Conservation (phyloP, 2,797 vertebrate genomes). For the Siniperca undulata region DNA sequence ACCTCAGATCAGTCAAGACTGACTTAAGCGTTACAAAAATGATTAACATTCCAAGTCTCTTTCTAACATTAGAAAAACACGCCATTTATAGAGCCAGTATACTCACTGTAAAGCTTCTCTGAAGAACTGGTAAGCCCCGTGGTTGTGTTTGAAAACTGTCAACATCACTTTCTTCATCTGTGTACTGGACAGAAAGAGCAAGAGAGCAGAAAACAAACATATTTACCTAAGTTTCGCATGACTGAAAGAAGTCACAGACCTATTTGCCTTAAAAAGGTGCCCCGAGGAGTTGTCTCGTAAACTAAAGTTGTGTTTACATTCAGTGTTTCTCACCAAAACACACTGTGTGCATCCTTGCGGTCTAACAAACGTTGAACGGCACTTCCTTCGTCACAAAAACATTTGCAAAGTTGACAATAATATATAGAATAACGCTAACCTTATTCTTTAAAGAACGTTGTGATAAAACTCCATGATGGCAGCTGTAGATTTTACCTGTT, state of each 20-base stretch:
- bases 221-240: neutral
- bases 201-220: neutral
- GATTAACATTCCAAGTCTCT: neutral
- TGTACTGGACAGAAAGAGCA: conserved; percentile 83
- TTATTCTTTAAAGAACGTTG: neutral
- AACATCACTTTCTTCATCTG: conserved; percentile 99
- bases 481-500: conserved; percentile 87
- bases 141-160: conserved; percentile 98
- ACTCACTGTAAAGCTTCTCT: conserved; percentile 96
- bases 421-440: no score
- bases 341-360: neutral
- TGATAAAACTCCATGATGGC: neutral
- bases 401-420: neutral
- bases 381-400: neutral
- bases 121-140: conserved; percentile 97
- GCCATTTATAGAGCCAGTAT: neutral
- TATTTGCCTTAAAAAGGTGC: neutral
- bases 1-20: neutral
- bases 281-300: neutral
- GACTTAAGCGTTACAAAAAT: neutral
- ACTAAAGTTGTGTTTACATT: neutral
- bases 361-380: neutral
- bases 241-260: neutral
- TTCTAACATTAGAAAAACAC: neutral
- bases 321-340: conserved; percentile 2